Evolutionary conservation across 1,140 invertebrate genomes (phyloP).

Genomic region (Drosophila saltans): DNA sequence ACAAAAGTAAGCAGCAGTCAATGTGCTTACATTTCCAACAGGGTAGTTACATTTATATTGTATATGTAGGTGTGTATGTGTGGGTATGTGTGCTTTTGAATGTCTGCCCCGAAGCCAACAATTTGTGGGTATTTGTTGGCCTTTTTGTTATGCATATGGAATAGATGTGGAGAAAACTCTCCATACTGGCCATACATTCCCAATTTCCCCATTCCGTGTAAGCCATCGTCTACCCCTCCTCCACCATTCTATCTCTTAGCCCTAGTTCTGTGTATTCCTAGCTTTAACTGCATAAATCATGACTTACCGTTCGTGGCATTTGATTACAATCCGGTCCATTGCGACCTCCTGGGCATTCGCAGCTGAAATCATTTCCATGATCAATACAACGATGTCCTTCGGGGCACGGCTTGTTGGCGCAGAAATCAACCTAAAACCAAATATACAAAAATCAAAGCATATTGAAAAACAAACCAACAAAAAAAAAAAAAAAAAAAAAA

Average conservation of each 20-base stretch:
- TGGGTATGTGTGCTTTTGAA: neutral
- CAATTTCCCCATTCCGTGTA: neutral
- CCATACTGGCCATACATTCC: neutral
- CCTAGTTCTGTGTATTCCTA: neutral
- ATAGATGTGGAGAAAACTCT: slow-evolving; percentile 16
- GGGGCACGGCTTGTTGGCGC: slow-evolving; percentile 88
- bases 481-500: slow-evolving; percentile 19
- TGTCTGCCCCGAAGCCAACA: slow-evolving; percentile 37
- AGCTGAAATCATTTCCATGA: slow-evolving; percentile 88
- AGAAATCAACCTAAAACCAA: slow-evolving; percentile 87
- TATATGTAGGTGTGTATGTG: neutral
- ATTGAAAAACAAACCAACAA: slow-evolving; percentile 48
- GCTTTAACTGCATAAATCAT: slow-evolving; percentile 76
- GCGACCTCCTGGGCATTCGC: slow-evolving; percentile 89
- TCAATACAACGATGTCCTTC: slow-evolving; percentile 87
- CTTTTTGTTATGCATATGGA: slow-evolving; percentile 50
- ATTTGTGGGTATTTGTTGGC: slow-evolving; percentile 63
- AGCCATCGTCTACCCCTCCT: neutral
- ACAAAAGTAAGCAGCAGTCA: neutral
- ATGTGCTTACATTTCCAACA: neutral
- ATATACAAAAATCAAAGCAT: slow-evolving; percentile 57
- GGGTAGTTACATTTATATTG: neutral
- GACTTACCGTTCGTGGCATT: slow-evolving; percentile 84
- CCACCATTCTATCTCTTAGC: neutral
- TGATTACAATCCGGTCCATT: slow-evolving; percentile 87